Evolutionary conservation across 1,140 invertebrate species (phyloP), one percentile per base, ranked within the genome.

Genomic region (Lepidurus couesii): DNA sequence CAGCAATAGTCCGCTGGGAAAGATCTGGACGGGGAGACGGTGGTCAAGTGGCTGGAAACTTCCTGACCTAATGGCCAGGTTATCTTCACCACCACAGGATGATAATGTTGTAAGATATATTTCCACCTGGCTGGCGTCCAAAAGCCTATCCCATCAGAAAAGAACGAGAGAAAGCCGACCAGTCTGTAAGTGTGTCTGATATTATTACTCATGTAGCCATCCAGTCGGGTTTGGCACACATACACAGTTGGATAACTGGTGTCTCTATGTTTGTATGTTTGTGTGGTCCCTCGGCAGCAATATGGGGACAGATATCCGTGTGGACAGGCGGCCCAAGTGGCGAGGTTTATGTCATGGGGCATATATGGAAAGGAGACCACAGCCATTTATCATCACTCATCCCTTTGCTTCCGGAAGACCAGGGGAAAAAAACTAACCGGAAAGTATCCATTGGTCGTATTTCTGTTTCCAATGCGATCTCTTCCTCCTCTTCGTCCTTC

Each of bases 241-340:
- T 65, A n/a, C 53, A 13, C 53, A 65, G 53, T 65, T 65, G 53
- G 8, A 13, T 65, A 65, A 65, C 53, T 65, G 53, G n/a, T 65
- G 53, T 65, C 53, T n/a, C 53, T 65, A 16, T 13, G 16, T 21
- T 65, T 21, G 53, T 65, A 16, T 65, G 53, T 65, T 21, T 21
- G 21, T 65, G 53, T 65, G 53, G 53, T 65, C 53, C 53, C 53
- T 16, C 21, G 53, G 9, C 53, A 65, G 53, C 53, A 65, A 65
- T 65, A 65, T 13, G 13, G 53, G 21, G 21, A 65, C 53, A 65
- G 53, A 65, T 65, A 65, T 65, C 16, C 53, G 16, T 65, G 53
- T 65, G 53, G 53, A 65, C 53, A 65, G 53, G 53, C 53, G 53
- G 21, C 53, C 53, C 53, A 65, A 65, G 53, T 65, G 53, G 53